A percentile compares a stretch with the other conserved stretches of the same genome.
phyloP scores from a whole-genome alignment of 1,140 invertebrate species.

The Zaprionus gabonicus region DNA sequence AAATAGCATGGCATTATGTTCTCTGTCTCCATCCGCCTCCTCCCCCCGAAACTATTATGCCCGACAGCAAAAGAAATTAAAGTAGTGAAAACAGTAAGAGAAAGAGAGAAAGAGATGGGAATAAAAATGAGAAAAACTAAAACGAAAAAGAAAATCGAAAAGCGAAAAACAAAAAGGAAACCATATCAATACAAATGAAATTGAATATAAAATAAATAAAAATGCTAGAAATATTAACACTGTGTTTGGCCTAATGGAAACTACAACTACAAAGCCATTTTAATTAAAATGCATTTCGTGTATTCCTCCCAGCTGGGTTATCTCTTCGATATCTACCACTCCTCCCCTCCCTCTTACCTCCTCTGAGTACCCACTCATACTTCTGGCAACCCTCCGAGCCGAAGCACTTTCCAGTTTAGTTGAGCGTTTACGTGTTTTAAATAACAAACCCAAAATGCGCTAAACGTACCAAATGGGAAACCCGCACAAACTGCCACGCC shows the following conservation, averaged over 20 bases:
- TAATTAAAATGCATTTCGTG: conserved; percentile 30
- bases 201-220: conserved; percentile 78
- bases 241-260: conserved; percentile 52
- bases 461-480: conserved; percentile 40
- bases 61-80: conserved; percentile 62
- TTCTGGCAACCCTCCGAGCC: background rate
- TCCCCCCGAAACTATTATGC: conserved; percentile 25
- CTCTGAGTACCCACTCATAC: background rate
- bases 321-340: background rate
- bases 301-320: background rate
- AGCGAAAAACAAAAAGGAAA: conserved; percentile 44
- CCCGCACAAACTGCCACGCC: conserved; percentile 1
- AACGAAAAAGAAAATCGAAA: conserved; percentile 24
- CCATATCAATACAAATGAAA: conserved; percentile 76
- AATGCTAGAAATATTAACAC: conserved; percentile 74
- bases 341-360: no score
- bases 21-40: conserved; percentile 37
- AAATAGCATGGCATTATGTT: conserved; percentile 50
- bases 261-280: conserved; percentile 27
- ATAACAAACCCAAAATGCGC: conserved; percentile 44
- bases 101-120: conserved; percentile 14
- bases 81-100: conserved; percentile 51
- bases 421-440: conserved; percentile 49
- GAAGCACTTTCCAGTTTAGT: conserved; percentile 26
- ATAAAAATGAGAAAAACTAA: conserved; percentile 51